phyloP scores from a whole-genome alignment of 1,140 invertebrate species.

The Dendrolimus kikuchii region DNA sequence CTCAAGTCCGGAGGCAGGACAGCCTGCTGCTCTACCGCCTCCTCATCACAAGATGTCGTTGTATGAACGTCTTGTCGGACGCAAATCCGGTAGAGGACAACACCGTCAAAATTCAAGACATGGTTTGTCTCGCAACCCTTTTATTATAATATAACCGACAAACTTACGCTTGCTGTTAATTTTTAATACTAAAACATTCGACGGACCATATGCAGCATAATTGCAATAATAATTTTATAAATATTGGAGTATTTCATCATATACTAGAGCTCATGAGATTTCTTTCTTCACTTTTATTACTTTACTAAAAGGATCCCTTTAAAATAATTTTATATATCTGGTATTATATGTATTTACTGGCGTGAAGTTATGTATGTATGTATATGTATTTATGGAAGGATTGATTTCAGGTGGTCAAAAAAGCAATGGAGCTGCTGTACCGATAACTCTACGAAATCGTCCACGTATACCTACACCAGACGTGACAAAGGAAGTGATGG shows the following conservation, averaged over 20 bases:
- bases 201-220: too few relatives aligned
- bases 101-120: conserved; percentile 76
- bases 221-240: too few relatives aligned
- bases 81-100: conserved; percentile 82
- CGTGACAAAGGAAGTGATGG: conserved; percentile 83
- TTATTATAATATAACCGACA: too few relatives aligned
- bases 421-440: conserved; percentile 77
- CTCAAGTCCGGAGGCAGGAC: conserved; percentile 83
- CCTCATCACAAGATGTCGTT: conserved; percentile 81
- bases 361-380: too few relatives aligned
- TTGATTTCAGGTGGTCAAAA: conserved; percentile 74
- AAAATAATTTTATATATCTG: too few relatives aligned
- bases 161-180: too few relatives aligned
- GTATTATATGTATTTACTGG: too few relatives aligned
- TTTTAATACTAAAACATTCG: too few relatives aligned
- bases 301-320: too few relatives aligned
- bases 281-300: too few relatives aligned
- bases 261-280: too few relatives aligned
- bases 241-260: not conserved
- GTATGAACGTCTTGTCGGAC: conserved; percentile 84
- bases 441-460: conserved; percentile 80
- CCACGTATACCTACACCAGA: conserved; percentile 90
- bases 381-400: too few relatives aligned
- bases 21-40: conserved; percentile 55
- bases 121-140: conserved; percentile 55